Percentiles rank a stretch among this genome's conserved stretches.
phyloP scores from a whole-genome alignment of 1,140 invertebrate species.

The Drosophila pallidifrons region DNA sequence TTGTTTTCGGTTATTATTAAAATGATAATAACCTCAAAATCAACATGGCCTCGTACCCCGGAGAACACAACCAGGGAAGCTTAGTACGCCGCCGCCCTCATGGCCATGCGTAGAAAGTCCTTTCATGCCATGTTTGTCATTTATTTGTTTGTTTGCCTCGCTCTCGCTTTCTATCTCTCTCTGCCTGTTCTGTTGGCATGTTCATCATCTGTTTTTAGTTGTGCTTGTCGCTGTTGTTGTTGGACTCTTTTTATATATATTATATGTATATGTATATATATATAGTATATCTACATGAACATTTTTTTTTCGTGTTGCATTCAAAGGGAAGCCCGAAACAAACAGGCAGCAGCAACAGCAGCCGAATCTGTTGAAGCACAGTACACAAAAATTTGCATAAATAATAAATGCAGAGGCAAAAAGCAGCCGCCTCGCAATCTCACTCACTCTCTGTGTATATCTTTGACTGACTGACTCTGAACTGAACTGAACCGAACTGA shows the following conservation, averaged over 20 bases:
- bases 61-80: not conserved
- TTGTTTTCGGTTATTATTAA: conserved; percentile 77
- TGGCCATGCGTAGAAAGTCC: conserved; percentile 71
- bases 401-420: conserved; percentile 67
- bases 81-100: conserved; percentile 1
- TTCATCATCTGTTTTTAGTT: conserved; percentile 39
- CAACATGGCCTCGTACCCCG: conserved; percentile 56
- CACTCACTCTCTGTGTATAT: too few species aligned
- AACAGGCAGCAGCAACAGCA: conserved; percentile 12
- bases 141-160: conserved; percentile 69
- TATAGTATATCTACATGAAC: not conserved
- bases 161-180: not conserved
- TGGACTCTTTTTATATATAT: not conserved
- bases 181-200: conserved; percentile 1
- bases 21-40: conserved; percentile 78
- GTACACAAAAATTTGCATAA: conserved; percentile 67
- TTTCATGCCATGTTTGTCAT: conserved; percentile 77
- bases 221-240: conserved; percentile 6
- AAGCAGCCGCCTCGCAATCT: conserved; percentile 14
- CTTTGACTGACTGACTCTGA: not conserved
- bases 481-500: not conserved
- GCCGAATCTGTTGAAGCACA: conserved; percentile 31
- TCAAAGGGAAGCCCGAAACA: conserved; percentile 50
- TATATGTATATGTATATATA: not conserved
- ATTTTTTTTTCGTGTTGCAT: conserved; percentile 40